Base-by-base conservation (phyloP, 2,113 vertebrate species). In the Chionodraco myersi region DNA sequence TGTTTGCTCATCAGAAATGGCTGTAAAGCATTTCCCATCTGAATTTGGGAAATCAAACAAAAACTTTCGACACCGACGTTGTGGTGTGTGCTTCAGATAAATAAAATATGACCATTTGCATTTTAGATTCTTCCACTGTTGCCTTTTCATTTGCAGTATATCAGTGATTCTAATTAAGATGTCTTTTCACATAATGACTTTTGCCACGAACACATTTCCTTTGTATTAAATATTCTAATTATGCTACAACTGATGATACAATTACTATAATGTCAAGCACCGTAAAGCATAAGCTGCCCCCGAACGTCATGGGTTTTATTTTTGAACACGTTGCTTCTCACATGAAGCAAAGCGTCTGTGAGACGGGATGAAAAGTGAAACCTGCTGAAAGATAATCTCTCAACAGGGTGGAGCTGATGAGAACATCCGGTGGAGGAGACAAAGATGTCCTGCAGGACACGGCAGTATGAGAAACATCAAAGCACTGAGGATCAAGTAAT, bases 361-460 rank as follows among this genome's bases (percentile, higher is more conserved):
- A 56, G 77, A 88, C 21, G 15, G 60, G 63, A 72, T 73, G 68
- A 57, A 78, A 80, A 74, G 66, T 72, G 75, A 82, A 77, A 80
- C 72, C 77, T 69, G 63, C 78, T 74, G 73, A 15, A 80, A 84
- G 72, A 78, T 82, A 85, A 89, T 86, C 76, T 83, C 36, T 52
- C 58, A 64, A 79, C 82, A 66, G n/a, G 14, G 45, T 18, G 68
- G 59, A 62, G 53, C 60, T 45, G 76, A 84, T 45, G 76, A 86
- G 60, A 62, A 64, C 3, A 59, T 59, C 60, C 84, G 74, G 57
- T 53, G 30, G 61, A 65, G 53, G 85, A 78, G 70, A 79, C 45
- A 73, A 75, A 86, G 49, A 77, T 34, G 72, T 82, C 83, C 79
- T 72, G 57, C 67, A 86, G 83, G 80, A 85, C 70, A 21, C 47